phyloP scores from a whole-genome alignment of 2,797 vertebrate genomes.

The Lepilemur ruficaudatus region DNA sequence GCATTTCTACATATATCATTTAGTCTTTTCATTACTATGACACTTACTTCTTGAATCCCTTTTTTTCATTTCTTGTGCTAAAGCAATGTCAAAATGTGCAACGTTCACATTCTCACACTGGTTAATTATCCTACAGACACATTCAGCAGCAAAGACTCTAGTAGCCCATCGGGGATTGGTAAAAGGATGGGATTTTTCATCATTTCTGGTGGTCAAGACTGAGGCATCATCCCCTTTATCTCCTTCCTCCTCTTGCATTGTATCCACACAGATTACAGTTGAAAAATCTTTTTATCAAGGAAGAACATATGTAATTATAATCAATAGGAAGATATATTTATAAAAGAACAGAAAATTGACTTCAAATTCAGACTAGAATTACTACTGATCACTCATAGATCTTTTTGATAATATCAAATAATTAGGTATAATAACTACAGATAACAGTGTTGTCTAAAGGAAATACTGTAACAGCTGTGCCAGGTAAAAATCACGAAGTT shows the following conservation, averaged over 20 bases:
- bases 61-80: conserved; percentile 91
- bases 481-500: background rate
- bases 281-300: conserved; percentile 84
- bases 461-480: background rate
- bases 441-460: background rate
- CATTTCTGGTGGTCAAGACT: conserved; percentile 83
- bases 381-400: background rate
- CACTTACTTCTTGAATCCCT: conserved; percentile 90
- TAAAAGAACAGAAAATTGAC: conserved; percentile 36
- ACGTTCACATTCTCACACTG: conserved; percentile 88
- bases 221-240: conserved; percentile 88
- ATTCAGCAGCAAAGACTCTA: conserved; percentile 92
- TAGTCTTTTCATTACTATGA: background rate
- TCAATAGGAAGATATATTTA: conserved; percentile 20
- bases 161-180: conserved; percentile 92
- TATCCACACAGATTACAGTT: conserved; percentile 84
- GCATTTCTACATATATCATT: background rate
- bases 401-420: conserved; percentile 37
- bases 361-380: conserved; percentile 40
- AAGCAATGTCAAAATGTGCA: conserved; percentile 91
- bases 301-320: background rate
- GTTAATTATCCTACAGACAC: conserved; percentile 91
- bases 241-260: conserved; percentile 90
- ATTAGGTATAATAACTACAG: background rate
- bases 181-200: conserved; percentile 86